A percentile compares a stretch with the other conserved stretches of the same genome.
These are phyloP conservation scores for Drosophila anomalipes DNA, from an alignment of 2,888 invertebrate genomes.

Conservation along the genomic window DNA sequence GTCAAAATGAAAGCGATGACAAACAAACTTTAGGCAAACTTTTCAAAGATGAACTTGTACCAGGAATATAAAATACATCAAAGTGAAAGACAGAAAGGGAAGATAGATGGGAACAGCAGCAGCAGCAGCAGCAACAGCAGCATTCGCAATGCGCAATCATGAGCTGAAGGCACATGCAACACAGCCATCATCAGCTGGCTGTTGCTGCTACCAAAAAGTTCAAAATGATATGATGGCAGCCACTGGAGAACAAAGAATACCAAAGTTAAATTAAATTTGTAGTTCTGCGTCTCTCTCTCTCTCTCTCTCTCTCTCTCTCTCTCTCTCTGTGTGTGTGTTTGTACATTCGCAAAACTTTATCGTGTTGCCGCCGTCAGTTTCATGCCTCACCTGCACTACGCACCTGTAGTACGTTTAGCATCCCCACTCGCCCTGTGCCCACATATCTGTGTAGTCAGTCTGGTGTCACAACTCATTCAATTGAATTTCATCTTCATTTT, in stretches of 20 bases:
- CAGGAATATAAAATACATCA: slow-evolving; percentile 36
- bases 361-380: slow-evolving; percentile 43
- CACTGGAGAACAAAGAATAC: slow-evolving; percentile 78
- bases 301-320: neutral
- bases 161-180: slow-evolving; percentile 46
- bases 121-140: slow-evolving; percentile 4
- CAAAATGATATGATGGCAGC: slow-evolving; percentile 58
- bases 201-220: slow-evolving; percentile 38
- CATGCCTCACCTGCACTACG: slow-evolving; percentile 35
- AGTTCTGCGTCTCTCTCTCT: slow-evolving; percentile 69
- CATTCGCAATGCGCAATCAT: slow-evolving; percentile 42
- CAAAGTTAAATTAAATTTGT: slow-evolving; percentile 85
- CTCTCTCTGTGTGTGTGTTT: neutral
- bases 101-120: slow-evolving; percentile 3
- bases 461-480: slow-evolving; percentile 40
- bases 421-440: neutral
- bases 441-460: neutral
- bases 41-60: slow-evolving; percentile 55
- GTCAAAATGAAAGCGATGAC: slow-evolving; percentile 32
- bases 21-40: slow-evolving; percentile 54
- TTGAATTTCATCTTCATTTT: slow-evolving; percentile 31
- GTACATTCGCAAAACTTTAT: slow-evolving; percentile 83
- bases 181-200: slow-evolving; percentile 26
- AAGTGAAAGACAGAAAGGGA: slow-evolving; percentile 12
- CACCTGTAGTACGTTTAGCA: neutral